Evolutionary conservation across 2,888 invertebrate species (phyloP).

Genomic region (Drosophila eohydei): DNA sequence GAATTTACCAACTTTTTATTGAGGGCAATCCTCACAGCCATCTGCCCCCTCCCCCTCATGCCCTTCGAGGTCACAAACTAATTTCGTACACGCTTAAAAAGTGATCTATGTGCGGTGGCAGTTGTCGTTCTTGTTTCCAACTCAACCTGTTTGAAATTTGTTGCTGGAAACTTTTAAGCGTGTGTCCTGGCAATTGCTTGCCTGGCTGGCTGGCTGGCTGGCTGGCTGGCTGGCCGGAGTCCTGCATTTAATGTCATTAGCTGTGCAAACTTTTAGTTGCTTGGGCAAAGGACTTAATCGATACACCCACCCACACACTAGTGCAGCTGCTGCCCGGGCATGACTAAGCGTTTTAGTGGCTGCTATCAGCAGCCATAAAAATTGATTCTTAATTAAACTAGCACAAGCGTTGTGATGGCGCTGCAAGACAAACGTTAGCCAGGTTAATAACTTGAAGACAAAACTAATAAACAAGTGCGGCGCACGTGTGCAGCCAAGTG

Average conservation of each 20-base stretch:
- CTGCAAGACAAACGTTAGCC: conserved; percentile 8
- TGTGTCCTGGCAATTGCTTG: conserved; percentile 40
- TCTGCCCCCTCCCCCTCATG: neutral
- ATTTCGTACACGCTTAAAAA: conserved; percentile 41
- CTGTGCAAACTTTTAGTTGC: conserved; percentile 59
- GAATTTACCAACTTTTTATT: conserved; percentile 35
- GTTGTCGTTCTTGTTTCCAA: conserved; percentile 19
- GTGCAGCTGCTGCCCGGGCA: conserved; percentile 22
- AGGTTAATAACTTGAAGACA: conserved; percentile 35
- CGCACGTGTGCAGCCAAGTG: conserved; percentile 36
- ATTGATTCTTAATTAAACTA: conserved; percentile 77
- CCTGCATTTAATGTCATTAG: conserved; percentile 66
- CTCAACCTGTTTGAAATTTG: conserved; percentile 19
- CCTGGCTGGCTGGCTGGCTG: neutral
- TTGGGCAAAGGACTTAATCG: conserved; percentile 66
- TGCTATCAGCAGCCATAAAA: conserved; percentile 69
- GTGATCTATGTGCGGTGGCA: conserved; percentile 35
- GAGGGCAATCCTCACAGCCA: conserved; percentile 9
- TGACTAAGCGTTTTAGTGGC: conserved; percentile 64
- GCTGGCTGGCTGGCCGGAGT: conserved; percentile 17
- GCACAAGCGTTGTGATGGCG: conserved; percentile 32
- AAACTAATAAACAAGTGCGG: conserved; percentile 43
- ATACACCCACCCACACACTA: conserved; percentile 39
- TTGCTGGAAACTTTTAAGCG: conserved; percentile 45
- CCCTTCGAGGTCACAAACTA: conserved; percentile 43